These are phyloP conservation scores for Enhydra lutris DNA, from an alignment of 2,113 vertebrate genomes.

Conservation along the genomic window DNA sequence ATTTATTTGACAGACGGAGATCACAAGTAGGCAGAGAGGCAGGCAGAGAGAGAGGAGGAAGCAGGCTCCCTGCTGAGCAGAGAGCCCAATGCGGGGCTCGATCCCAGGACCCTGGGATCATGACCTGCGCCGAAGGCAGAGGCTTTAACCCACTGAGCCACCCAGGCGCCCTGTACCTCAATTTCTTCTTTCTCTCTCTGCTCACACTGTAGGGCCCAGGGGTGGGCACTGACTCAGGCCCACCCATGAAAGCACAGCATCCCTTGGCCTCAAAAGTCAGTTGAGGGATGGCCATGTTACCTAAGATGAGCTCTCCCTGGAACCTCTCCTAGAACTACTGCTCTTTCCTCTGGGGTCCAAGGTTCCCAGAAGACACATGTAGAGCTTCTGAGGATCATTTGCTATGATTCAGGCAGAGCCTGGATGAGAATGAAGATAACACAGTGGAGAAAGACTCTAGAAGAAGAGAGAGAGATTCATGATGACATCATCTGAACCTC, in stretches of 20 bases:
- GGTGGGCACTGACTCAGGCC: background rate
- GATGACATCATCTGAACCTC: background rate
- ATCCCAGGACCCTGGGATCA: too few relatives aligned
- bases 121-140: too few relatives aligned
- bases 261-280: background rate
- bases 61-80: too few relatives aligned
- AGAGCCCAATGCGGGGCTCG: too few relatives aligned
- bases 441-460: background rate
- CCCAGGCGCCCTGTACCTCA: background rate
- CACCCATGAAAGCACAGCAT: background rate
- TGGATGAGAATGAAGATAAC: background rate
- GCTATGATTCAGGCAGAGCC: background rate
- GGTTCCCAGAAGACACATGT: background rate
- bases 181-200: background rate
- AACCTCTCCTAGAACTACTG: background rate
- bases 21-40: too few relatives aligned
- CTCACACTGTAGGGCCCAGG: background rate
- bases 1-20: too few relatives aligned
- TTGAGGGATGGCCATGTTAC: background rate
- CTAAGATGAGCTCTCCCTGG: background rate
- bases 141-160: too few relatives aligned
- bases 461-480: background rate
- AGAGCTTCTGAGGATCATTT: background rate
- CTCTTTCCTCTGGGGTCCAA: background rate
- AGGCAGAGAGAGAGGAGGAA: too few relatives aligned